Percentiles rank a stretch among this genome's conserved stretches.
Conservation (phyloP, 1,140 invertebrate species). For the Atta cephalotes region DNA sequence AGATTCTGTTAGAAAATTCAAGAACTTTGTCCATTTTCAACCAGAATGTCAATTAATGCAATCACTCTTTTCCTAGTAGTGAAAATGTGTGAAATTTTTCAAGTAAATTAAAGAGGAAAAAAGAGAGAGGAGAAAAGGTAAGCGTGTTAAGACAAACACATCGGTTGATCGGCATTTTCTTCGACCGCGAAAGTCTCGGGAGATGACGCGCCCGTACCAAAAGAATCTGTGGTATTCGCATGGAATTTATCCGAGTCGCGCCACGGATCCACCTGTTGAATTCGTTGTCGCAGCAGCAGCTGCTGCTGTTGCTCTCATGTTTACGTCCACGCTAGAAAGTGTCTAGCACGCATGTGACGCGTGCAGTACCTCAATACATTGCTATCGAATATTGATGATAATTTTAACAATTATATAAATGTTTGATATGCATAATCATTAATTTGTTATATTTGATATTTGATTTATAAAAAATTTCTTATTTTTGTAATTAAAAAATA, state of each 20-base stretch:
- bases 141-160: neutral
- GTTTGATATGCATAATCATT: too few relatives aligned
- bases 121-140: neutral
- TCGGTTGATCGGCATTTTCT: constrained; percentile 40
- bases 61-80: neutral
- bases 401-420: neutral
- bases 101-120: constrained; percentile 3
- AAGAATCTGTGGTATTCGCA: constrained; percentile 37
- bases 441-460: too few relatives aligned
- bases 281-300: neutral
- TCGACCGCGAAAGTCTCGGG: constrained; percentile 39
- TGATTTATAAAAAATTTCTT: too few relatives aligned
- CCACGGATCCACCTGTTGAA: constrained; percentile 52
- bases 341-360: constrained; percentile 10
- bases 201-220: constrained; percentile 22
- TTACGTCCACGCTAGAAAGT: constrained; percentile 53
- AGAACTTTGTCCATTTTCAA: too few relatives aligned
- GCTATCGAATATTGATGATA: neutral
- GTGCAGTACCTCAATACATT: neutral
- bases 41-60: too few relatives aligned
- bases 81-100: neutral
- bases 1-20: too few relatives aligned
- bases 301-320: neutral
- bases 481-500: too few relatives aligned
- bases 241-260: constrained; percentile 47